Conservation (phyloP, 2,888 invertebrate species). For the Monopis laevigella region DNA sequence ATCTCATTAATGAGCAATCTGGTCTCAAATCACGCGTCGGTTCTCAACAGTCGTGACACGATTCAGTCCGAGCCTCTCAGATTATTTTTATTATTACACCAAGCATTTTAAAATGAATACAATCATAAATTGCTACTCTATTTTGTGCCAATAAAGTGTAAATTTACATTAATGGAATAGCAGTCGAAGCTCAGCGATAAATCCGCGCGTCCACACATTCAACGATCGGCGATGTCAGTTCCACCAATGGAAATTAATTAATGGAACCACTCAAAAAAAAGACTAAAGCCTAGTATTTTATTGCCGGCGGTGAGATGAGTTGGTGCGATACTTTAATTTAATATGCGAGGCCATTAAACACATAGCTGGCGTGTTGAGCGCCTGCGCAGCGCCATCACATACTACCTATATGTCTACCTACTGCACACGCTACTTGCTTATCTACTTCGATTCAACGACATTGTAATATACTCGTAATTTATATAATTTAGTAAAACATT, state of each 20-base stretch:
- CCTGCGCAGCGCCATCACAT: neutral
- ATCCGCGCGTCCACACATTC: constrained; percentile 3
- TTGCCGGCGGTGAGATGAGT: constrained; percentile 33
- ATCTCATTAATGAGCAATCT: too few species aligned
- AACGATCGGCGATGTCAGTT: constrained; percentile 4
- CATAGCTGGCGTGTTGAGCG: constrained; percentile 11
- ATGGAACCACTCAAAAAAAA: constrained; percentile 24
- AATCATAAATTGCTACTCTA: neutral
- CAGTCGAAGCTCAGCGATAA: neutral
- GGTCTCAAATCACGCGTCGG: too few species aligned
- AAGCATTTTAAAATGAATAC: neutral
- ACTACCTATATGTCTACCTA: too few species aligned
- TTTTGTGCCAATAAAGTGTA: neutral
- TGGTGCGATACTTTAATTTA: constrained; percentile 41
- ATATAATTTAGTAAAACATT: too few species aligned
- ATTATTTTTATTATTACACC: too few species aligned
- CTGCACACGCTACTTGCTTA: constrained; percentile 3
- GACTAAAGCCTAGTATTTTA: constrained; percentile 27
- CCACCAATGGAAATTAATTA: constrained; percentile 48
- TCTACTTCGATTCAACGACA: too few species aligned
- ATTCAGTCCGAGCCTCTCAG: too few species aligned
- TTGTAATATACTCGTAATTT: too few species aligned
- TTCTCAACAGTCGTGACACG: too few species aligned
- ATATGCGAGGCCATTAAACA: constrained; percentile 29
- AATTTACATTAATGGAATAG: too few species aligned